Percentiles rank a stretch among this genome's conserved stretches.
phyloP scores from a whole-genome alignment of 2,113 vertebrate species.

The Camelus bactrianus region DNA sequence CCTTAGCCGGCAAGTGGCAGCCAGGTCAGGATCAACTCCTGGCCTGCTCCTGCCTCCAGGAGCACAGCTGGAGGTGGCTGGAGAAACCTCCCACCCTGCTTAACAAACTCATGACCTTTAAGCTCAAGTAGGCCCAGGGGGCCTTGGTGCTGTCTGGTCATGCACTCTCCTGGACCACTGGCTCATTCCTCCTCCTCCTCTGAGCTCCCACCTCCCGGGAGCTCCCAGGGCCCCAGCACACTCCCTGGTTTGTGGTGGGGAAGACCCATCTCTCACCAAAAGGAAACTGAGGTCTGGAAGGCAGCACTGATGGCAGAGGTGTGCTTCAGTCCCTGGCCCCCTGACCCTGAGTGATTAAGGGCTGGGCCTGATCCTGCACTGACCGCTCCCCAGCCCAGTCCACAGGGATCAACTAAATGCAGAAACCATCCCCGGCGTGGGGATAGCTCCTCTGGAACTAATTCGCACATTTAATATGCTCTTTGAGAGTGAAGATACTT shows the following conservation, averaged over 20 bases:
- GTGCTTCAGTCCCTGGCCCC: not conserved
- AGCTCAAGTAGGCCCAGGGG: not conserved
- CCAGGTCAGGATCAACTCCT: not conserved
- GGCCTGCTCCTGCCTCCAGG: not conserved
- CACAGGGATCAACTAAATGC: not conserved
- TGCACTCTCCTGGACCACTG: not conserved
- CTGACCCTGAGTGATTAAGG: not conserved
- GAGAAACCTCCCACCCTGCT: not conserved
- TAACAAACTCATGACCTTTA: not conserved
- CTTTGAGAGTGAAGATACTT: not conserved
- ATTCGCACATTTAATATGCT: not conserved
- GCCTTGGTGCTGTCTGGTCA: not conserved
- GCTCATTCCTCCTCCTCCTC: not conserved
- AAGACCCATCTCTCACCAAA: not conserved
- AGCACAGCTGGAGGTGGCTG: not conserved
- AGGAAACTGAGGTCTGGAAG: not conserved
- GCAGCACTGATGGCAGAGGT: fast-evolving
- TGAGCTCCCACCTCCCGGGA: not conserved
- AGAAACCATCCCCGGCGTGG: not conserved
- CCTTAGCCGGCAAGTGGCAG: not conserved
- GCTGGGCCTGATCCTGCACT: not conserved
- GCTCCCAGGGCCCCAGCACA: fast-evolving
- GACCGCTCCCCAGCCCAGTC: not conserved
- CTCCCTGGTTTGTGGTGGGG: not conserved
- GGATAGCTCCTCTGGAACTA: not conserved